These are phyloP conservation scores for Harpalus rufipes DNA, from an alignment of 2,888 invertebrate genomes.

Conservation along the genomic window DNA sequence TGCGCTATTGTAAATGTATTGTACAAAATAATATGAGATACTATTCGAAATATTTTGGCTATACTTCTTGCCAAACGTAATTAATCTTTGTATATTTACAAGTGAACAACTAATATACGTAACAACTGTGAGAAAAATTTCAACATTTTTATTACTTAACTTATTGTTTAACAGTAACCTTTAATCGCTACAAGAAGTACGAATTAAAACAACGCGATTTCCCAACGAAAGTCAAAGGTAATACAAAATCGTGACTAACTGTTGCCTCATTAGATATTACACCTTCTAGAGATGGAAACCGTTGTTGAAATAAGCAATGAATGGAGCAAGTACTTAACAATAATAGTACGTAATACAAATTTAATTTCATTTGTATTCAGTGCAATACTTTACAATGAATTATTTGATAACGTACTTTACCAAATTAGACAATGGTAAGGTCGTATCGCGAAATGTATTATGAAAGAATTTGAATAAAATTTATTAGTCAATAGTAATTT, in stretches of 20 bases:
- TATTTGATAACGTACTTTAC: slow-evolving; percentile 39
- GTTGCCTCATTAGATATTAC: slow-evolving; percentile 42
- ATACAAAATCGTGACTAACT: slow-evolving; percentile 45
- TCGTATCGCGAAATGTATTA: not conserved
- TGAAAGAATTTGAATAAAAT: slow-evolving; percentile 15
- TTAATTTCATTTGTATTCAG: slow-evolving; percentile 36
- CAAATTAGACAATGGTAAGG: slow-evolving; percentile 37
- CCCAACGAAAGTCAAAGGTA: slow-evolving; percentile 41
- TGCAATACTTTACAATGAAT: slow-evolving; percentile 2
- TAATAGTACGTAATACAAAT: slow-evolving; percentile 29
- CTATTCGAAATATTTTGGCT: slow-evolving; percentile 30
- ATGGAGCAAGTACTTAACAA: not conserved
- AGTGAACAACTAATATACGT: slow-evolving; percentile 4
- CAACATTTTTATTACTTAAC: slow-evolving; percentile 42
- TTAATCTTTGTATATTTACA: slow-evolving; percentile 12
- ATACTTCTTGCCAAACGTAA: slow-evolving; percentile 1
- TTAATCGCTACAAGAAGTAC: slow-evolving; percentile 13
- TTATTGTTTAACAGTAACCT: slow-evolving; percentile 22
- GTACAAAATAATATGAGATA: slow-evolving; percentile 15
- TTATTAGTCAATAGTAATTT: slow-evolving; percentile 3
- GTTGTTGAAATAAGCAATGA: slow-evolving; percentile 35
- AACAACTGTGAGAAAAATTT: slow-evolving; percentile 12
- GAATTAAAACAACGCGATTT: slow-evolving; percentile 34
- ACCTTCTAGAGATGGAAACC: slow-evolving; percentile 30
- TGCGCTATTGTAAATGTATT: slow-evolving; percentile 40